Evolutionary conservation across 92 coral and sea anemone genomes (phyloP).

Genomic region (Nematostella vectensis): DNA sequence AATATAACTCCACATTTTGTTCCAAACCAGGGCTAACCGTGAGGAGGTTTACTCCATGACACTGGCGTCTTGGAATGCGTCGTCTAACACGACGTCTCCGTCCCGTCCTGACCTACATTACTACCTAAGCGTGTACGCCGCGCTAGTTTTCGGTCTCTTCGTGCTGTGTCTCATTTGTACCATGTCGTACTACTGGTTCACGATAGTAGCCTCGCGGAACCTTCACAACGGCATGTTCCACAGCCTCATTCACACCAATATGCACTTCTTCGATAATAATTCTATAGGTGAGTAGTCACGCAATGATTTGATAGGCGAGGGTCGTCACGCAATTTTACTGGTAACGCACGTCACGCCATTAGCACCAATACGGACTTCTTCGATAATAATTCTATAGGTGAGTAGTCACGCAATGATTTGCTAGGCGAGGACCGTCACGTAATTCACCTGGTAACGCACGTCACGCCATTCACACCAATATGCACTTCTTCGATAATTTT

Average conservation of each 20-base stretch:
- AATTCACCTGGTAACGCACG: not conserved
- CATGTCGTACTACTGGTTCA: slow-evolving; percentile 44
- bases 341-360: slow-evolving; percentile 7
- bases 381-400: slow-evolving; percentile 63
- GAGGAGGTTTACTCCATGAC: slow-evolving; percentile 41
- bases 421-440: not conserved
- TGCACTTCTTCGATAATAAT: slow-evolving; percentile 72
- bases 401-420: too few species aligned
- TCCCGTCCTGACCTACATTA: slow-evolving; percentile 31
- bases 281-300: slow-evolving; percentile 58
- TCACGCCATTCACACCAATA: slow-evolving; percentile 38
- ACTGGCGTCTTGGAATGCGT: slow-evolving; percentile 19
- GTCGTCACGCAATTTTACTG: not conserved
- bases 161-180: slow-evolving; percentile 29
- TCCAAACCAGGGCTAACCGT: slow-evolving; percentile 41
- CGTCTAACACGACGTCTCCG: slow-evolving; percentile 16
- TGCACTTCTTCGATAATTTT: slow-evolving; percentile 68
- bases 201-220: slow-evolving; percentile 47
- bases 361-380: slow-evolving; percentile 64
- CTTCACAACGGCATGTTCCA: slow-evolving; percentile 48
- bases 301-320: too few species aligned
- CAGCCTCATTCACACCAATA: slow-evolving; percentile 46
- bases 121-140: slow-evolving; percentile 48
- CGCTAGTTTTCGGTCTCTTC: slow-evolving; percentile 40
- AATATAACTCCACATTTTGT: too few species aligned